phyloP scores from a whole-genome alignment of 2,797 vertebrate genomes.

The Sebastiscus tertius region DNA sequence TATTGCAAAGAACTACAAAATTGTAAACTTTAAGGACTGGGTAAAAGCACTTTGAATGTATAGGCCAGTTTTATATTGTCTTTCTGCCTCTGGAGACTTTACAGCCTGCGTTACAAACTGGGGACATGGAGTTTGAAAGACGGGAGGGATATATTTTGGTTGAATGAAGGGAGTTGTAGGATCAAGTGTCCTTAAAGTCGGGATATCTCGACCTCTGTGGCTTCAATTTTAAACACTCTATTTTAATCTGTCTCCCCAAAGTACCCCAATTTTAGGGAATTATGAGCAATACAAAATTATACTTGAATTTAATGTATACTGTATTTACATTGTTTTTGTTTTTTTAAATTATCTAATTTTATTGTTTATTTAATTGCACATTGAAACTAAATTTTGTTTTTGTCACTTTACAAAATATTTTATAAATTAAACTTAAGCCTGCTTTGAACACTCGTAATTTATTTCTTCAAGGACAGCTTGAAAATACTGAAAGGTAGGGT shows the following conservation, averaged over 20 bases:
- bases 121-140: background rate
- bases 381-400: background rate
- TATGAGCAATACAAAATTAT: background rate
- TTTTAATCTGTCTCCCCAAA: background rate
- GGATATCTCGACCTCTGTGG: background rate
- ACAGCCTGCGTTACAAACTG: background rate
- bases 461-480: background rate
- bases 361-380: background rate
- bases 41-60: background rate
- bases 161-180: background rate
- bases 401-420: background rate
- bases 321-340: background rate
- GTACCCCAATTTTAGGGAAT: background rate
- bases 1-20: background rate
- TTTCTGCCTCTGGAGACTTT: background rate
- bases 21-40: background rate
- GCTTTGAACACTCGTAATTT: background rate
- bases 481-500: background rate
- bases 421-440: background rate
- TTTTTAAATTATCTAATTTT: background rate
- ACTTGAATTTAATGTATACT: background rate
- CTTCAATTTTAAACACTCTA: background rate
- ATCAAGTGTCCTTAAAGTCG: background rate
- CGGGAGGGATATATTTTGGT: background rate
- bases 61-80: background rate